phyloP scores from a whole-genome alignment of 1,140 invertebrate genomes.

The Trissolcus basalis region DNA sequence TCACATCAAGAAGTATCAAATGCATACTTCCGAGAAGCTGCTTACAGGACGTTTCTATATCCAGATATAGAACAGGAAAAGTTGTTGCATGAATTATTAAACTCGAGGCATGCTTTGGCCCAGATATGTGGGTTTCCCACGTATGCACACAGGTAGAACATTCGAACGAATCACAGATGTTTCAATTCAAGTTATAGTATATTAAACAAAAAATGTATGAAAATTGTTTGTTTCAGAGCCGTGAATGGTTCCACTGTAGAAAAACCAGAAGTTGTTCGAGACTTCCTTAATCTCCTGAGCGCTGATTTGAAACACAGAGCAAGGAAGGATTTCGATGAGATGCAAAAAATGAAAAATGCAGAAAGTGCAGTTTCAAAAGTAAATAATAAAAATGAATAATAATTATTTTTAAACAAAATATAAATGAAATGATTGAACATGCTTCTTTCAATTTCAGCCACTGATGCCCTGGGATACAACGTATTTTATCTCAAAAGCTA shows the following conservation, averaged over 20 bases:
- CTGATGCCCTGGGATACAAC: slow-evolving; percentile 90
- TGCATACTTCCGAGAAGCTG: slow-evolving; percentile 88
- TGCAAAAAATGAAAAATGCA: slow-evolving; percentile 84
- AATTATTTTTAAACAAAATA: slow-evolving; percentile 4
- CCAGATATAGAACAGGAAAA: slow-evolving; percentile 87
- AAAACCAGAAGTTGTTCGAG: slow-evolving; percentile 83
- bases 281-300: slow-evolving; percentile 89
- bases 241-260: slow-evolving; percentile 91
- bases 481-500: slow-evolving; percentile 85
- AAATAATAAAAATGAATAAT: slow-evolving; percentile 12
- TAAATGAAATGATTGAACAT: background rate
- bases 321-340: slow-evolving; percentile 82
- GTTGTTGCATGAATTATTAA: slow-evolving; percentile 84
- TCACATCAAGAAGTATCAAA: slow-evolving; percentile 89
- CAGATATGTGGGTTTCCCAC: slow-evolving; percentile 90
- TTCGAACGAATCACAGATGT: no score
- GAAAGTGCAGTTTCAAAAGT: slow-evolving; percentile 65
- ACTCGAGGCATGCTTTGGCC: slow-evolving; percentile 86
- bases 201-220: slow-evolving; percentile 10
- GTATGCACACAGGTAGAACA: slow-evolving; percentile 86
- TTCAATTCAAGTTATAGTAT: no score
- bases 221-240: slow-evolving; percentile 78
- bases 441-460: slow-evolving; percentile 60
- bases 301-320: slow-evolving; percentile 81
- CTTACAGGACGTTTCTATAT: slow-evolving; percentile 90